Evolutionary conservation across 2,888 invertebrate genomes (phyloP), one percentile per base, ranked within the genome.

Genomic region (Hybos culiciformis): DNA sequence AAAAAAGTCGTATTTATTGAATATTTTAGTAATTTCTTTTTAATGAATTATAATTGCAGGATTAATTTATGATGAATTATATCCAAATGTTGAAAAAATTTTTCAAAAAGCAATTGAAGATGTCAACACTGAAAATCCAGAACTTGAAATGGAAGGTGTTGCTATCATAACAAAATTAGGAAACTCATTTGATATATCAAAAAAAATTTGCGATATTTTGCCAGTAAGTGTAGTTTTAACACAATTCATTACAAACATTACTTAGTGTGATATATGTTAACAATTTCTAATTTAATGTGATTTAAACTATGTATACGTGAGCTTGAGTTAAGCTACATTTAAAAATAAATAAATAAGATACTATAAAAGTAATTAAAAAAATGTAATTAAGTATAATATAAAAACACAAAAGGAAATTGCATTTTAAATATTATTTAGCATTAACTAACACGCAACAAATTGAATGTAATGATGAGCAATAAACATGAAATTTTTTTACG

Each of bases 111-210:
- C 65, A 38, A 64, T 63, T 18, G 45, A 56, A 4, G 51, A 50
- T 43, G 63, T 57, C 2, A 64, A 63, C 49, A 51, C 47, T 8
- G 41, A 48, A 34, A 58, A 60, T 24, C 50, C 61, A 4, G 54
- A 57, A 17, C 50, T 59, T 23, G 58, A 54, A 0, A 42, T 64
- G 9, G 37, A 19, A 7, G 32, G 46, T 3, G 50, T 53, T 31
- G 49, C 60, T 23, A 61, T 54, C 36, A 53, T 66, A 52, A 69
- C 72, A 4, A 54, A 68, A 19, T 71, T 69, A 32, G 74, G 71
- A 9, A 73, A 75, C 55, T 62, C 72, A 9, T 58, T 70, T 46
- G 70, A 70, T 52, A 70, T 71, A 17, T 71, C 72, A 51, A 60
- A 57, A 39, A 69, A 69, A 14, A 58, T 73, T 41, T 76, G 76